phyloP scores from a whole-genome alignment of 2,888 invertebrate genomes.

The Melinaea menophilus region DNA sequence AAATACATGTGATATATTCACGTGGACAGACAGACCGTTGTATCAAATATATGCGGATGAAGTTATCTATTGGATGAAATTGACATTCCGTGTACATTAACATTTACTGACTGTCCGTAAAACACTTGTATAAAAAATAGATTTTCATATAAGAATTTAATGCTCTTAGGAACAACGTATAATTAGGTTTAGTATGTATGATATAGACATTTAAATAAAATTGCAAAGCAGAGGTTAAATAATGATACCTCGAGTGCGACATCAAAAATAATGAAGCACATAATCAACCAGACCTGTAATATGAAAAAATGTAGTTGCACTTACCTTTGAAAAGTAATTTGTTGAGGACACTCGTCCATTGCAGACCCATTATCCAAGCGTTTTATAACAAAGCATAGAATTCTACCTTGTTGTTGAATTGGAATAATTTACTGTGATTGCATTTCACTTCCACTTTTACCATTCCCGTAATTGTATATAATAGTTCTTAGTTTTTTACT shows the following conservation, averaged over 20 bases:
- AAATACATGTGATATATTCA: conserved; percentile 3
- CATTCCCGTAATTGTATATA: too few species aligned
- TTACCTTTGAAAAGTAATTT: neutral
- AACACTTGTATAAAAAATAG: too few species aligned
- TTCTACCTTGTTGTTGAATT: conserved; percentile 8
- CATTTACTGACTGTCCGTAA: too few species aligned
- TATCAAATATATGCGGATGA: neutral
- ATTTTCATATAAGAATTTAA: too few species aligned
- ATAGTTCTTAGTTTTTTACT: too few species aligned
- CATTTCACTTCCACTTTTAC: neutral
- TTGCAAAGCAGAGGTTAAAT: too few species aligned
- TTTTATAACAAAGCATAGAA: conserved; percentile 9
- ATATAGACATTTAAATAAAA: too few species aligned
- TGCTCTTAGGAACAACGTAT: too few species aligned
- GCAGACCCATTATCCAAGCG: neutral
- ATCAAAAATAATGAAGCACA: too few species aligned
- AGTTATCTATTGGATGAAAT: neutral
- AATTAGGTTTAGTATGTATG: too few species aligned
- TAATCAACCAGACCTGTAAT: neutral
- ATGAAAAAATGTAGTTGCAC: neutral
- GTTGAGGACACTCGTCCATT: conserved; percentile 3
- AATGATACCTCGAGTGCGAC: too few species aligned
- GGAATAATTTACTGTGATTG: conserved; percentile 13
- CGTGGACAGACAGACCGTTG: neutral
- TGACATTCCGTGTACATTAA: too few species aligned